Evolutionary conservation across 2,113 vertebrate genomes (phyloP).

Genomic region (Spilogale gracilis): DNA sequence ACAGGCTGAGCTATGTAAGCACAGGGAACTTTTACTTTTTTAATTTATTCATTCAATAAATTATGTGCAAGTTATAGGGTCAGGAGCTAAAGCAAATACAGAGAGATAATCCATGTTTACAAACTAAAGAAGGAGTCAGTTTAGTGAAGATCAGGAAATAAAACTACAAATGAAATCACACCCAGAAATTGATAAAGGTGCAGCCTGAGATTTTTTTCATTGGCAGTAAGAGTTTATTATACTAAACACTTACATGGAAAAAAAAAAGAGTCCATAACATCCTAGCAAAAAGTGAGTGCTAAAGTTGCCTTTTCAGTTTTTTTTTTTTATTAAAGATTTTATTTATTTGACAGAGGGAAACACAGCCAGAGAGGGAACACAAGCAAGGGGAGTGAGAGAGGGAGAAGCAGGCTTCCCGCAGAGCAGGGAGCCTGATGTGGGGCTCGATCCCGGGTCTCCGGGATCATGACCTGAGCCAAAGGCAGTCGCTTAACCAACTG

Average conservation of each 20-base stretch:
- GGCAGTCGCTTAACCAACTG: no score
- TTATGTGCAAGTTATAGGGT: neutral
- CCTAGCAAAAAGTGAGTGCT: neutral
- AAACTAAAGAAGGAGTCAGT: neutral
- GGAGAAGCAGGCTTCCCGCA: no score
- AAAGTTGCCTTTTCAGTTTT: neutral
- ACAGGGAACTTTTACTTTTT: neutral
- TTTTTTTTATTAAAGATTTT: no score
- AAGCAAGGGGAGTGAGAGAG: no score
- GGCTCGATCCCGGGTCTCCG: no score
- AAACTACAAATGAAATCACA: neutral
- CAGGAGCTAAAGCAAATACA: neutral
- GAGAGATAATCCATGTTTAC: neutral
- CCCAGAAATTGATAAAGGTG: neutral
- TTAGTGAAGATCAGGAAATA: neutral
- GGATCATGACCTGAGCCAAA: no score
- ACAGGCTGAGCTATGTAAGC: neutral
- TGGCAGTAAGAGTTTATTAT: slow-evolving; percentile 10
- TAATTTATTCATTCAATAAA: neutral
- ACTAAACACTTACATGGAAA: neutral
- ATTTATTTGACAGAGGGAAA: no score
- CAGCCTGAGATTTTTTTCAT: neutral
- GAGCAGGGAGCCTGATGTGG: no score
- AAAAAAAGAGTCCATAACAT: neutral
- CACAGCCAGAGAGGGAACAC: no score